phyloP scores from a whole-genome alignment of 2,113 vertebrate genomes.

The Hemicordylus capensis region DNA sequence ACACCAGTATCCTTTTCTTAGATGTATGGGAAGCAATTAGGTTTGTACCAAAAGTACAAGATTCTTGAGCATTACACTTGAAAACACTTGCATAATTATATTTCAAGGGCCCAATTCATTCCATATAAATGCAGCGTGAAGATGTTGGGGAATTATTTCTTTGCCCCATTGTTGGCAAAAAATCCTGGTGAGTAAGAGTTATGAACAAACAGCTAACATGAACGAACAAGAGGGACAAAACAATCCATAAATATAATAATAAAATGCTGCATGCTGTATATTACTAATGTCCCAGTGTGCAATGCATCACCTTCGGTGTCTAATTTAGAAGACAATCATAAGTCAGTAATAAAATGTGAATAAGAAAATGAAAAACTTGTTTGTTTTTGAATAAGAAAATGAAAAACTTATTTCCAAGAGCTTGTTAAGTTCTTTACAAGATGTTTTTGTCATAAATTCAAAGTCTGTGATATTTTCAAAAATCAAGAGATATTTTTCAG shows the following conservation, averaged over 20 bases:
- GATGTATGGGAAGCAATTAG: constrained; percentile 19
- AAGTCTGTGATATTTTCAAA: background rate
- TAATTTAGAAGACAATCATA: background rate
- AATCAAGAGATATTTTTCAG: background rate
- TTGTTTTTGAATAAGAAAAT: background rate
- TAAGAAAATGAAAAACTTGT: background rate
- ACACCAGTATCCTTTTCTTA: background rate
- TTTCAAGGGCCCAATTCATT: constrained; percentile 13
- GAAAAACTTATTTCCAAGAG: background rate
- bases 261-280: background rate
- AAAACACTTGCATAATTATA: background rate
- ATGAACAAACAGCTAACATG: background rate
- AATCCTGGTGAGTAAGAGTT: background rate
- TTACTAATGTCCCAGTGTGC: background rate
- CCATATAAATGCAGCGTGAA: background rate
- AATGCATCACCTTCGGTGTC: background rate
- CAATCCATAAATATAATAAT: background rate
- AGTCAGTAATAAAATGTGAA: background rate
- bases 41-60: background rate
- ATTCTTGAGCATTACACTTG: background rate
- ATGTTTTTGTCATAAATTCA: background rate
- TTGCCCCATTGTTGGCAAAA: background rate
- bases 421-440: background rate
- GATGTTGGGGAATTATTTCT: background rate
- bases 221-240: background rate